Conservation (phyloP, 1,140 invertebrate species). For the Sogatella furcifera region DNA sequence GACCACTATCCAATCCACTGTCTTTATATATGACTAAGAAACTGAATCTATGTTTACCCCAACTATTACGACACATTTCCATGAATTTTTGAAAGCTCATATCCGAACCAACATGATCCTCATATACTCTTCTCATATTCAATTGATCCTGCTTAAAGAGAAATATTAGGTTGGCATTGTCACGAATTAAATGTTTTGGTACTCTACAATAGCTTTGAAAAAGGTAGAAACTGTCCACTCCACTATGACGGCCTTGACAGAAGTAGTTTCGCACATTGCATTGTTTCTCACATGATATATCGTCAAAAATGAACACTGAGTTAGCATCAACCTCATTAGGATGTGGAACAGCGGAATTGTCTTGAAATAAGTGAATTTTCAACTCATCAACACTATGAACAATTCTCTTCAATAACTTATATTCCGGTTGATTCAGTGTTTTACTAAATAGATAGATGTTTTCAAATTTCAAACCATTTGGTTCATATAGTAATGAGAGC, state of each 20-base stretch:
- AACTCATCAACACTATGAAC: background rate
- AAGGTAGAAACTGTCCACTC: constrained; percentile 32
- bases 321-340: no score
- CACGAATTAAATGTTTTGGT: constrained; percentile 31
- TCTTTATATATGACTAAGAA: constrained; percentile 22
- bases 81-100: constrained; percentile 25
- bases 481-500: constrained; percentile 24
- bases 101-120: constrained; percentile 27
- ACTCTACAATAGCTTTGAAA: constrained; percentile 29
- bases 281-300: background rate
- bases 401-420: constrained; percentile 14
- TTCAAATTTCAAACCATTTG: constrained; percentile 28
- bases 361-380: background rate
- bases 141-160: constrained; percentile 31
- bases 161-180: constrained; percentile 32
- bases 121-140: constrained; percentile 32
- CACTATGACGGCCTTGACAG: constrained; percentile 29
- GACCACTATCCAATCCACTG: constrained; percentile 7
- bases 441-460: constrained; percentile 29
- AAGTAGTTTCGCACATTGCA: constrained; percentile 25
- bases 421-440: constrained; percentile 24
- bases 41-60: constrained; percentile 12
- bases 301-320: no score
- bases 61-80: constrained; percentile 22
- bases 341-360: constrained; percentile 10